Evolutionary conservation across 2,113 vertebrate genomes (phyloP), one percentile per base, ranked within the genome.

Genomic region (Hyla sarda): DNA sequence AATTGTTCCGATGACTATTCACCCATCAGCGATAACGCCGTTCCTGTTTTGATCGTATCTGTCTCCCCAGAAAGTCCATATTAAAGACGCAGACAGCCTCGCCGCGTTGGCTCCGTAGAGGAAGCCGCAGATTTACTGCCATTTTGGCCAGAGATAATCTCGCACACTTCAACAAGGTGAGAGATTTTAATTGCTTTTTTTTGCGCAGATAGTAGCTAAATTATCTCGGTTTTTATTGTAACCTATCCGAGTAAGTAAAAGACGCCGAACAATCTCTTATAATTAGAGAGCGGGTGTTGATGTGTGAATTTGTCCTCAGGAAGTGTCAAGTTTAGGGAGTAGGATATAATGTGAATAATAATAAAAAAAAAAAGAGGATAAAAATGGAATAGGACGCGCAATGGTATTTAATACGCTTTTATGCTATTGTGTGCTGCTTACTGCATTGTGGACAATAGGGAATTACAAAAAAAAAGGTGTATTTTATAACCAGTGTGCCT

Each of bases 111-210:
- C 12, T 28, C 25, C 16, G 37, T 84, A 58, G 54, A 84, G 47
- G 60, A 47, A 62, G 56, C 78, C 72, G 54, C n/a, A 82, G 54
- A 48, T 48, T 73, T 65, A 50, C 67, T 56, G 25, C 78, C 41
- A n/a, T 60, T 34, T 74, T 32, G 78, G 67, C 67, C 78, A 74
- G 69, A 60, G 67, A 74, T 45, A 82, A 72, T 87, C 77, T 80
- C 78, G 65, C 67, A 82, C 78, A 62, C 77, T 81, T 82, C 77
- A 47, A 62, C 67, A 73, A 87, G 69, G 85, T 87, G 85, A 82
- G 77, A 87, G 13, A 87, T 87, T 87, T 87, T 87, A 87, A 87
- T 87, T 82, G 85, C 62, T 82, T 79, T 74, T 82, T 82, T 79
- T 74, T 82, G 78, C 67, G 50, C 50, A 74, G 85, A 82, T 73